phyloP scores from a whole-genome alignment of 2,113 vertebrate genomes.

The Pholis gunnellus region DNA sequence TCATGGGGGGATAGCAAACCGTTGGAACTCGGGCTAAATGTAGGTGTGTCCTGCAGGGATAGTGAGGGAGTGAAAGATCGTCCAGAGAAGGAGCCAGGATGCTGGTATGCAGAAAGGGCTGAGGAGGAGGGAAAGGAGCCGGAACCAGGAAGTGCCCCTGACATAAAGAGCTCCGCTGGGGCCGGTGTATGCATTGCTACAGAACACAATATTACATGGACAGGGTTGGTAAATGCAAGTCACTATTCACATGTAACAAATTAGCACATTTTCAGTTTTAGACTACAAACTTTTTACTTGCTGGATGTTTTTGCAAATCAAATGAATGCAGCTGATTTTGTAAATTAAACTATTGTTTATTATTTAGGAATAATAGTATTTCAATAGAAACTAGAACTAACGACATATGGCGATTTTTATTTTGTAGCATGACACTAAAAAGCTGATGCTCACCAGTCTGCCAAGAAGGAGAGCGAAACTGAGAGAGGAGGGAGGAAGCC shows the following conservation, averaged over 20 bases:
- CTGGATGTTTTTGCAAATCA: neutral
- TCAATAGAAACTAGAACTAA: neutral
- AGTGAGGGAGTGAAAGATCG: conserved; percentile 90
- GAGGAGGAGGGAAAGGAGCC: conserved; percentile 91
- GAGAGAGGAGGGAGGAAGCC: conserved; percentile 92
- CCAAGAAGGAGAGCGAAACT: conserved; percentile 94
- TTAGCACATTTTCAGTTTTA: neutral
- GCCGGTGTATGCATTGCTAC: conserved; percentile 93
- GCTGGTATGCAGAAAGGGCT: conserved; percentile 92
- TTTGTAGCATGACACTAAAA: neutral
- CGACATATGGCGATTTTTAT: neutral
- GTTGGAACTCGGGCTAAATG: conserved; percentile 90
- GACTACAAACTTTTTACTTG: neutral
- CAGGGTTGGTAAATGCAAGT: conserved; percentile 30
- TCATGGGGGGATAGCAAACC: conserved; percentile 89
- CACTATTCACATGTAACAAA: neutral
- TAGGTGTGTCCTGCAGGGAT: conserved; percentile 89
- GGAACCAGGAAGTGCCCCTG: conserved; percentile 89
- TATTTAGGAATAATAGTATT: neutral
- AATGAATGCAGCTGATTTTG: neutral
- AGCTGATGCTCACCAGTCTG: conserved; percentile 86
- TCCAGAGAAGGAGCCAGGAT: conserved; percentile 91
- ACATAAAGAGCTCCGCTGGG: conserved; percentile 93
- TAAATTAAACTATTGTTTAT: neutral
- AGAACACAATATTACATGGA: conserved; percentile 57